Percentiles rank a stretch among this genome's conserved stretches.
Conservation (phyloP, 2,113 vertebrate genomes). For the human region DNA sequence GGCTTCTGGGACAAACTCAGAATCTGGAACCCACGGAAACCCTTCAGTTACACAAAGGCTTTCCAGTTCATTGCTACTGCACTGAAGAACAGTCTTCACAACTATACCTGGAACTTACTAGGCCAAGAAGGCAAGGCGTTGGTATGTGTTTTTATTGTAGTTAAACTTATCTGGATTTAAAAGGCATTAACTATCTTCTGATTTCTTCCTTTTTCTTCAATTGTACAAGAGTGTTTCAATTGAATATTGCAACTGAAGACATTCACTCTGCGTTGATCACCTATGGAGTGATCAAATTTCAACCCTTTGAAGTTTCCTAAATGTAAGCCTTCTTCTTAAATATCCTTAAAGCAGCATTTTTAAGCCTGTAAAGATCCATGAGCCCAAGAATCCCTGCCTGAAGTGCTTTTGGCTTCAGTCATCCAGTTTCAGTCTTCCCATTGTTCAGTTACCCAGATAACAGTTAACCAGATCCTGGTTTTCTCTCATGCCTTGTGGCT, state of each 20-base stretch:
- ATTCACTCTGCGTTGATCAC: not conserved
- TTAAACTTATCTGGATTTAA: constrained; percentile 37
- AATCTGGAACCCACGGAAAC: not conserved
- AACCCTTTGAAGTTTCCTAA: not conserved
- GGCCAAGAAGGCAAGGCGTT: not conserved
- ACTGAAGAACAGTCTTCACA: not conserved
- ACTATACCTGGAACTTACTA: not conserved
- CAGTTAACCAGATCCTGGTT: not conserved
- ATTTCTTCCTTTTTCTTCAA: constrained; percentile 31
- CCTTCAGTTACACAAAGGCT: too few species aligned
- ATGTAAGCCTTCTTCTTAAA: not conserved
- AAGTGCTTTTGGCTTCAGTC: not conserved
- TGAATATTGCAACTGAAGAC: not conserved
- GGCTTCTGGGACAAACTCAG: not conserved
- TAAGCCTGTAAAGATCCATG: not conserved
- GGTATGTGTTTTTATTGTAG: constrained; percentile 34
- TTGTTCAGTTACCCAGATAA: not conserved
- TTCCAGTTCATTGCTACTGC: not conserved
- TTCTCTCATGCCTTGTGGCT: not conserved
- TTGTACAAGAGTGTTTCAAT: not conserved
- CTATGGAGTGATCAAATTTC: not conserved
- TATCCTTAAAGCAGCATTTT: not conserved
- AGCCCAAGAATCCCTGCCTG: not conserved
- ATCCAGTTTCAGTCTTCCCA: not conserved
- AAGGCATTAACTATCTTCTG: constrained; percentile 20